Evolutionary conservation across 1,140 invertebrate genomes (phyloP).

Genomic region (Gyrodactylus bullatarudis): DNA sequence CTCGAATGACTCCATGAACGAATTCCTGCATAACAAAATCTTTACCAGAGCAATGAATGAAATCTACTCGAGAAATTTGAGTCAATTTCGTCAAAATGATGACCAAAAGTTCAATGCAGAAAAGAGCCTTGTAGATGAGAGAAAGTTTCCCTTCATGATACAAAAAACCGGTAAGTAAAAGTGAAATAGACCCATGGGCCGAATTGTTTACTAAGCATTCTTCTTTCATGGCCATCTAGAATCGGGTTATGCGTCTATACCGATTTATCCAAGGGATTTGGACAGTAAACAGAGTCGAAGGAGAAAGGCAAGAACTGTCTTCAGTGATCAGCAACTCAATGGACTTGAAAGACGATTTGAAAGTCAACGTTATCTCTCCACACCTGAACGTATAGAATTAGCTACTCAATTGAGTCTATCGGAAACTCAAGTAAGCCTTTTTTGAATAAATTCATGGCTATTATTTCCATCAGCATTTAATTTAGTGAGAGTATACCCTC

Average conservation of each 20-base stretch:
- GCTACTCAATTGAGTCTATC: conserved; percentile 18
- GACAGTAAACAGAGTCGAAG: conserved; percentile 51
- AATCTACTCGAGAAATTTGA: background rate
- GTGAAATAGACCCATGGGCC: too few species aligned
- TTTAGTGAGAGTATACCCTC: background rate
- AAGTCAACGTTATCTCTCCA: conserved; percentile 69
- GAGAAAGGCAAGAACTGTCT: conserved; percentile 72
- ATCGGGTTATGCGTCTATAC: conserved; percentile 2
- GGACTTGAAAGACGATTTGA: conserved; percentile 60
- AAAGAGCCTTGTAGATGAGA: background rate
- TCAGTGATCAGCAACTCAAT: conserved; percentile 43
- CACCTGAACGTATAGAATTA: conserved; percentile 29
- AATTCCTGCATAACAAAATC: background rate
- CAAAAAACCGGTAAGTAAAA: background rate
- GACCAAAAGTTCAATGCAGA: too few species aligned
- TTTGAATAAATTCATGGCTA: background rate
- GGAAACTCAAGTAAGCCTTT: conserved; percentile 16
- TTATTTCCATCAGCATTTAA: background rate
- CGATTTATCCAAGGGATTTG: conserved; percentile 15
- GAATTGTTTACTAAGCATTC: too few species aligned
- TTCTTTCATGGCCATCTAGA: too few species aligned
- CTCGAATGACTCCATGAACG: background rate
- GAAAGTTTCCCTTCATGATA: background rate
- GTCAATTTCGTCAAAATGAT: too few species aligned
- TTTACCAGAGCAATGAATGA: background rate